These are phyloP conservation scores for Lucilia cuprina DNA, from an alignment of 1,140 invertebrate genomes.

Conservation along the genomic window DNA sequence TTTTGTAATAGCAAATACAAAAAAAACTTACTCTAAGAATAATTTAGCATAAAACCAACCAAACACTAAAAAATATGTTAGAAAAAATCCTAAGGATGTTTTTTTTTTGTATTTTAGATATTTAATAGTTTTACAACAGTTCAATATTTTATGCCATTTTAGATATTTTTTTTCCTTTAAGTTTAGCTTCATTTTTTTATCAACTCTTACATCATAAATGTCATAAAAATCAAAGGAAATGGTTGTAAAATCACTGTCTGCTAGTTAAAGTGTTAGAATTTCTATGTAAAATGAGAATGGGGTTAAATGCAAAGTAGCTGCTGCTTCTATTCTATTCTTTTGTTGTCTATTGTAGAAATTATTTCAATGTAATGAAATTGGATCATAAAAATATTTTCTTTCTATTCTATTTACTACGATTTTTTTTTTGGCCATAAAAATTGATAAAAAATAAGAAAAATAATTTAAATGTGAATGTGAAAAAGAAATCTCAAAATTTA, in stretches of 20 bases:
- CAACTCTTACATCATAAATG: conserved; percentile 29
- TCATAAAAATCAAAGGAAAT: conserved; percentile 28
- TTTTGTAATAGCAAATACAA: neutral
- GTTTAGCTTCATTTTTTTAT: neutral
- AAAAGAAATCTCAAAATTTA: conserved; percentile 18
- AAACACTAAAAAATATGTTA: neutral
- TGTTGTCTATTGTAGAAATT: conserved; percentile 27
- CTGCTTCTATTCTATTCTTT: neutral
- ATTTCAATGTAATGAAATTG: conserved; percentile 31
- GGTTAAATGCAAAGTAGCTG: conserved; percentile 30
- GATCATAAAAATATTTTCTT: conserved; percentile 26
- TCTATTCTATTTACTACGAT: neutral
- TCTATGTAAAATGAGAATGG: neutral
- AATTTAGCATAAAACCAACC: neutral
- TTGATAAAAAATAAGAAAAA: conserved; percentile 5
- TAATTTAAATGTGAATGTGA: neutral
- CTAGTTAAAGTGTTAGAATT: neutral
- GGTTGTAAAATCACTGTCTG: conserved; percentile 13
- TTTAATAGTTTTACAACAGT: conserved; percentile 24
- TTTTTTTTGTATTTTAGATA: no score
- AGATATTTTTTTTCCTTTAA: neutral
- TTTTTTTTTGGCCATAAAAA: conserved; percentile 22
- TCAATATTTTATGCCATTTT: conserved; percentile 29
- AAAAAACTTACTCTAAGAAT: neutral
- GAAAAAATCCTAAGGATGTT: no score